Percentiles rank a stretch among this genome's conserved stretches.
These are phyloP conservation scores for Tamandua tetradactyla DNA, from an alignment of 2,797 vertebrate genomes.

Conservation along the genomic window DNA sequence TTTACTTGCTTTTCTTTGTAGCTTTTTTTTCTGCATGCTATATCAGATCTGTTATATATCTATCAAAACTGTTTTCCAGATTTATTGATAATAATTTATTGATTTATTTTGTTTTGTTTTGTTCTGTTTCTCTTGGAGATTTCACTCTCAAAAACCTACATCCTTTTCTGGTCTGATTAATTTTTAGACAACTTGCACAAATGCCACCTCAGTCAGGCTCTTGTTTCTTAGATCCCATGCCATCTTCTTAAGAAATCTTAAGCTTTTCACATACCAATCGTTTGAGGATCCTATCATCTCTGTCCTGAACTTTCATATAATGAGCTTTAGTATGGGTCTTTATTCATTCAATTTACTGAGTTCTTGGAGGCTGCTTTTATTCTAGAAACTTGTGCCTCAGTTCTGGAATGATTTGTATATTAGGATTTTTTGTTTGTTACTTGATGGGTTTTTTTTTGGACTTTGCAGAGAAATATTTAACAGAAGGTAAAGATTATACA, in stretches of 20 bases:
- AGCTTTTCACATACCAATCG: neutral
- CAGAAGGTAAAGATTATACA: neutral
- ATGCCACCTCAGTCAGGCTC: neutral
- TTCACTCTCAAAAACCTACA: neutral
- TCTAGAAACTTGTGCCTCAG: neutral
- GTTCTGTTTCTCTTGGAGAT: neutral
- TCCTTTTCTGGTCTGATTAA: neutral
- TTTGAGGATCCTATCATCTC: slow-evolving; percentile 26
- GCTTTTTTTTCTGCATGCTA: neutral
- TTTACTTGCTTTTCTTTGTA: neutral
- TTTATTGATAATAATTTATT: neutral
- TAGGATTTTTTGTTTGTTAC: neutral
- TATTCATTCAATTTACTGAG: neutral
- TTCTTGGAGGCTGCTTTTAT: neutral
- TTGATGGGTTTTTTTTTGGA: neutral
- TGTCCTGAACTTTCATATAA: neutral
- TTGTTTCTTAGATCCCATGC: neutral
- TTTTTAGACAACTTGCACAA: neutral
- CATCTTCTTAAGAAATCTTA: slow-evolving; percentile 1
- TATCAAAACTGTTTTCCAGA: neutral
- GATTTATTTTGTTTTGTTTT: neutral
- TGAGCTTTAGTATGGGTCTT: neutral
- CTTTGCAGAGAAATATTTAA: neutral
- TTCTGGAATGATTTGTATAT: neutral
- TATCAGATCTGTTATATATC: neutral